Evolutionary conservation across 2,113 vertebrate genomes (phyloP).

Genomic region (Ceyx cyanopectus): DNA sequence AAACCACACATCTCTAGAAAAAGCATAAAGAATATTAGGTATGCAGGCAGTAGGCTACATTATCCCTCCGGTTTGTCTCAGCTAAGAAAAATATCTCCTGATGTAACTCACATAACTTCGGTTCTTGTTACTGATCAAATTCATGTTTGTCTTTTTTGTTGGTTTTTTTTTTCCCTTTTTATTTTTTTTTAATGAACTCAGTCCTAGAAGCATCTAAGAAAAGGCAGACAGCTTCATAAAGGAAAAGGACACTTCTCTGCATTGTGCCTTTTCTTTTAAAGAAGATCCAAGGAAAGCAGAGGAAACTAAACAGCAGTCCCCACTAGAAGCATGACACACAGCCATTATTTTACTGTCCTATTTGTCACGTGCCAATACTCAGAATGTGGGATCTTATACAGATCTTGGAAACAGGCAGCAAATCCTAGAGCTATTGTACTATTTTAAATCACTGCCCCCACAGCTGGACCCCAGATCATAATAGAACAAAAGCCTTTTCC

Average conservation of each 20-base stretch:
- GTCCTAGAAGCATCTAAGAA: slow-evolving; percentile 18
- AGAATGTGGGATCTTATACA: not conserved
- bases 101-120: slow-evolving; percentile 13
- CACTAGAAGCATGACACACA: not conserved
- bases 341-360: slow-evolving; percentile 9
- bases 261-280: slow-evolving; percentile 32
- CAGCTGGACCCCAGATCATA: slow-evolving; percentile 13
- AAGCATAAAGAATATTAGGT: slow-evolving; percentile 14
- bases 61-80: not conserved
- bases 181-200: not conserved
- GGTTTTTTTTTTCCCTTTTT: not conserved
- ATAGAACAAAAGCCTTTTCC: slow-evolving; percentile 13
- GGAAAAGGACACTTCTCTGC: not conserved
- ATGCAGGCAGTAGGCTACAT: not conserved
- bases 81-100: slow-evolving; percentile 28
- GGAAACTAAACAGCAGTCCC: not conserved
- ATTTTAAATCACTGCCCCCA: not conserved
- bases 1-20: slow-evolving; percentile 37
- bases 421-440: not conserved
- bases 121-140: slow-evolving; percentile 43
- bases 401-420: not conserved
- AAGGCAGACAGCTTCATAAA: slow-evolving; percentile 18
- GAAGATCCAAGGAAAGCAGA: not conserved
- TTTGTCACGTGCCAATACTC: slow-evolving; percentile 16
- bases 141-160: not conserved